phyloP scores from a whole-genome alignment of 2,797 vertebrate genomes.

The Spinus pinus region DNA sequence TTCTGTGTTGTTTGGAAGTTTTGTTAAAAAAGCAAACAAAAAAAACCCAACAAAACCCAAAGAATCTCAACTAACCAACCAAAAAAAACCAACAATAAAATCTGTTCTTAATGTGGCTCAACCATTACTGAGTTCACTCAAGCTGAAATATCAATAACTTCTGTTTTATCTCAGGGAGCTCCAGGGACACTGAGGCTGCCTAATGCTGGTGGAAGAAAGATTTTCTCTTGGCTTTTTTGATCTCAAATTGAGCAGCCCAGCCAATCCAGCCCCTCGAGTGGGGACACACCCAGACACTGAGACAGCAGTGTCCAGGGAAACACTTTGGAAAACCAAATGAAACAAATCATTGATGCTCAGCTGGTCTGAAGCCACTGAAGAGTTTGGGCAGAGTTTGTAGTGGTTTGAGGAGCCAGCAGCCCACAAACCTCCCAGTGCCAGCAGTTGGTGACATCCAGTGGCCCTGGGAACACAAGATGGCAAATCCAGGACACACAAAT shows the following conservation, averaged over 20 bases:
- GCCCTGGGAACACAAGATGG: neutral
- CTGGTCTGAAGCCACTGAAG: neutral
- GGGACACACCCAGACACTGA: neutral
- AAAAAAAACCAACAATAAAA: too few relatives aligned
- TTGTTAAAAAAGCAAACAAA: neutral
- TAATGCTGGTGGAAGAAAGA: neutral
- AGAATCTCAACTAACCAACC: neutral
- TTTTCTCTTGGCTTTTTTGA: neutral
- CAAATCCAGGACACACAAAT: neutral
- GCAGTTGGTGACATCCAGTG: neutral
- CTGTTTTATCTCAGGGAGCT: neutral
- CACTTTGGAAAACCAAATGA: neutral
- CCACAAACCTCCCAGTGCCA: neutral
- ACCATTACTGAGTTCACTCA: neutral
- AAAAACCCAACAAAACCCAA: neutral
- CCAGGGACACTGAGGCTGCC: neutral
- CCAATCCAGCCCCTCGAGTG: neutral
- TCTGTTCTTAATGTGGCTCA: neutral
- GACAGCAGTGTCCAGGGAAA: neutral
- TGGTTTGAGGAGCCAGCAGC: neutral
- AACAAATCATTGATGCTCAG: rapidly evolving
- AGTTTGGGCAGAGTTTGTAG: neutral
- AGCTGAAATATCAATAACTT: neutral
- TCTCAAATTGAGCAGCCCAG: neutral
- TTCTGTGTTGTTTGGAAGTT: neutral